phyloP scores from a whole-genome alignment of 1,140 invertebrate species.

The Ceratosolen solmsi region DNA sequence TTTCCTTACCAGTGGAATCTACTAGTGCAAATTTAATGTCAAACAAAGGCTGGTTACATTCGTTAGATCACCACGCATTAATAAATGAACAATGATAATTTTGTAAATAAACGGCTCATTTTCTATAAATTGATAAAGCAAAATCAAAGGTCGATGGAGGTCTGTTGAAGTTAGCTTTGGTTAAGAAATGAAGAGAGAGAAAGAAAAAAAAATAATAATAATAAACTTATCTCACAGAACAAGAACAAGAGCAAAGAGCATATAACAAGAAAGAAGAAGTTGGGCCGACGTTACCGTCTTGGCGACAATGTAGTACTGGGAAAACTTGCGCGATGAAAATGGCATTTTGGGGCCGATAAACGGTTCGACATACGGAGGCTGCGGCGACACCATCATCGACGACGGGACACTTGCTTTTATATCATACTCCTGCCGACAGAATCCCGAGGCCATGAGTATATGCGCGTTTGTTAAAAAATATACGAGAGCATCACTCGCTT shows the following conservation, averaged over 20 bases:
- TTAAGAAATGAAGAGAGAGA: conserved; percentile 42
- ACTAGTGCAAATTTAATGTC: conserved; percentile 32
- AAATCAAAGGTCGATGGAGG: conserved; percentile 38
- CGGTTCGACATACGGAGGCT: conserved; percentile 67
- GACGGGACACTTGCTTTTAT: conserved; percentile 60
- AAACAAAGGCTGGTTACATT: conserved; percentile 45
- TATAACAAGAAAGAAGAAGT: conserved; percentile 44
- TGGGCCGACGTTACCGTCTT: conserved; percentile 71
- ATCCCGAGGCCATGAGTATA: conserved; percentile 32
- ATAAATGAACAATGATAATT: conserved; percentile 31
- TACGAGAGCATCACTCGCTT: not conserved
- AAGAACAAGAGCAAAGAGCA: conserved; percentile 55
- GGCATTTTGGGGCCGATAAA: conserved; percentile 72
- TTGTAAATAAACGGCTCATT: conserved; percentile 27
- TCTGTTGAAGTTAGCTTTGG: conserved; percentile 51
- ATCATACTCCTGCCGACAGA: conserved; percentile 70
- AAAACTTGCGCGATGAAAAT: conserved; percentile 69
- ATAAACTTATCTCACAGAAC: conserved; percentile 46
- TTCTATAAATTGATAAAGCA: conserved; percentile 43
- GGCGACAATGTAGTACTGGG: conserved; percentile 75
- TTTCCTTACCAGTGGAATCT: conserved; percentile 3
- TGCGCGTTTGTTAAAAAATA: conserved; percentile 1
- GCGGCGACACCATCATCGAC: conserved; percentile 57
- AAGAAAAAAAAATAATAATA: not conserved
- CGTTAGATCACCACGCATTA: conserved; percentile 48